These are phyloP conservation scores for Narcine bancroftii DNA, from an alignment of 2,113 vertebrate species.

Conservation along the genomic window DNA sequence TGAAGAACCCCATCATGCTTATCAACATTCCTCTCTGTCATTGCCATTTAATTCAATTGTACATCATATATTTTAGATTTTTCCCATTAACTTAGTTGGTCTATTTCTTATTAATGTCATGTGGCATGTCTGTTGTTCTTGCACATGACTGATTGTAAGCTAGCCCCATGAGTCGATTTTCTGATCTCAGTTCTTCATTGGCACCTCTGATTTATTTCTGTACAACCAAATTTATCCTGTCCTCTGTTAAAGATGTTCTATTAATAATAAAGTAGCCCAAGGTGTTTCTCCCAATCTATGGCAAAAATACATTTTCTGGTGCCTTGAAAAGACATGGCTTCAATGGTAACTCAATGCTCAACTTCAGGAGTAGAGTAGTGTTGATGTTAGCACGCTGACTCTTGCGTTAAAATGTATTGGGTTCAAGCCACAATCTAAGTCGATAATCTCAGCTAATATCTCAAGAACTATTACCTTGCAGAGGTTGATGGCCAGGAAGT, in stretches of 20 bases:
- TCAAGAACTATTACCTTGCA: background rate
- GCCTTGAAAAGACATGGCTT: background rate
- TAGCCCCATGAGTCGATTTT: background rate
- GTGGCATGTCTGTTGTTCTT: background rate
- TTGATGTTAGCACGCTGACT: background rate
- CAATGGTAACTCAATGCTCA: background rate
- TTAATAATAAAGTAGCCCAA: background rate
- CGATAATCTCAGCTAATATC: background rate
- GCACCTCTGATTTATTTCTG: background rate
- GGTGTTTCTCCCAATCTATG: background rate
- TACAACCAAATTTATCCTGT: background rate
- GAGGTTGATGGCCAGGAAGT: background rate
- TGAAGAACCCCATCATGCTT: background rate
- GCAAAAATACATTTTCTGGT: background rate
- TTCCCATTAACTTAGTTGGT: background rate
- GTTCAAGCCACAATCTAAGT: background rate
- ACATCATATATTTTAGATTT: background rate
- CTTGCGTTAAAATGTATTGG: background rate
- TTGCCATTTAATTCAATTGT: background rate
- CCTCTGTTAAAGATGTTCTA: background rate
- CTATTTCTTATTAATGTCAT: background rate
- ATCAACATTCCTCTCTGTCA: background rate
- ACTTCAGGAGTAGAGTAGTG: background rate
- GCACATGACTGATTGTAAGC: background rate
- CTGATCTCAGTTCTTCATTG: background rate